Evolutionary conservation across 2,797 vertebrate species (phyloP).

Genomic region (Hydrocynus forskahlii): DNA sequence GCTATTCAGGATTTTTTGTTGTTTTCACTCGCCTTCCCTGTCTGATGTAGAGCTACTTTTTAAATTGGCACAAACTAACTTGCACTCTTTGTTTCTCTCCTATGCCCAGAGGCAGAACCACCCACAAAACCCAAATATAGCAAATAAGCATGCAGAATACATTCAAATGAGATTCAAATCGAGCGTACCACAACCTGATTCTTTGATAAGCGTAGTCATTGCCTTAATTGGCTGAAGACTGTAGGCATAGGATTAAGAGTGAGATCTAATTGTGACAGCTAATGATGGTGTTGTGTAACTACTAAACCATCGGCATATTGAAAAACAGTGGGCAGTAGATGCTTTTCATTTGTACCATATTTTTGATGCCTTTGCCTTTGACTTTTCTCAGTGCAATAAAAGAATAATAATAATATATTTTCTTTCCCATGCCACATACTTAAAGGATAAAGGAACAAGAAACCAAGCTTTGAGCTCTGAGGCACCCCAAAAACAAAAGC

Average conservation of each 20-base stretch:
- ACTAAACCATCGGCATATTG: slow-evolving; percentile 6
- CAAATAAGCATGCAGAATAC: slow-evolving; percentile 32
- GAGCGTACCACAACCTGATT: slow-evolving; percentile 14
- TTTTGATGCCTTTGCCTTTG: not conserved
- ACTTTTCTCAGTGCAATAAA: not conserved
- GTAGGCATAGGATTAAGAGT: slow-evolving; percentile 1
- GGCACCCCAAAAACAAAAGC: not conserved
- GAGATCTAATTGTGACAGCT: slow-evolving; percentile 3
- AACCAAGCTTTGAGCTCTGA: not conserved
- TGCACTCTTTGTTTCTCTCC: slow-evolving; percentile 28
- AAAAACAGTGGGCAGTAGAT: not conserved
- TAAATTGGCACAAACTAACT: slow-evolving; percentile 37
- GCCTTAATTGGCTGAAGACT: slow-evolving; percentile 17
- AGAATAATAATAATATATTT: not conserved
- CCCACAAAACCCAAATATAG: slow-evolving; percentile 29
- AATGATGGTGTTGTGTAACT: slow-evolving; percentile 9
- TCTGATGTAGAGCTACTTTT: slow-evolving; percentile 15
- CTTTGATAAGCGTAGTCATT: slow-evolving; percentile 1
- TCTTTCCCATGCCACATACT: not conserved
- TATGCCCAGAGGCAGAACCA: slow-evolving; percentile 36
- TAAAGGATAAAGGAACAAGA: not conserved
- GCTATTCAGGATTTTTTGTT: slow-evolving; percentile 1
- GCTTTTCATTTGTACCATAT: not conserved
- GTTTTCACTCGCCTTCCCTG: not conserved
- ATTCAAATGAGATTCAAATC: slow-evolving; percentile 32